Evolutionary conservation across 2,888 invertebrate genomes (phyloP), one percentile per base, ranked within the genome.

Genomic region (Drosophila aldrichi): DNA sequence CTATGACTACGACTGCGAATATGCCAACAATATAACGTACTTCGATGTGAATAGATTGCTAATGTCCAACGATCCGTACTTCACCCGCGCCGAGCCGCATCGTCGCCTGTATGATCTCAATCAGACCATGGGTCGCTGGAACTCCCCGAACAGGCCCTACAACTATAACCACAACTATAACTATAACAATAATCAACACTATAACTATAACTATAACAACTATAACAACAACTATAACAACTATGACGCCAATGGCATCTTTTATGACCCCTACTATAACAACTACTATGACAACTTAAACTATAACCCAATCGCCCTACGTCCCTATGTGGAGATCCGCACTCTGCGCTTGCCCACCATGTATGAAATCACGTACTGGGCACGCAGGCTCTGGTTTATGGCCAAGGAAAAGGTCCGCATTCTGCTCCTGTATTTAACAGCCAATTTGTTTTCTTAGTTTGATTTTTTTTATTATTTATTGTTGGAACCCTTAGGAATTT

Each of bases 401-500:
- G 2, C 6, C 20, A 56, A 56, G 20, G 0, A 7, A 8, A 18
- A 14, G 20, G 5, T n/a, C 3, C 14, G 5, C n/a, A 0, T 6
- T 4, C 8, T 55, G 2, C 1, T 12, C 2, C 3, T 8, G 10
- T 40, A 36, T n/a, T n/a, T 36, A 5, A 16, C n/a, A 18, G n/a
- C 1, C 34, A 36, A 59, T 40, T 20, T 25, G 18, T 4, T 54
- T 54, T 2, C 34, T 63, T 61, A 14, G n/a, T 67, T 46, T 48
- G 22, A 25, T 56, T 62, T 66, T 49, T 57, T 69, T 71, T 73
- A 55, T 71, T 73, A 55, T 74, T 72, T 73, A 55, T 74, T 70
- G 52, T 54, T 68, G 51, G 73, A 68, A 85, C 82, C 81, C 75
- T 65, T 57, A 57, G 69, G 67, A 83, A 83, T 58, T 64, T 70